These are phyloP conservation scores for Echinometra lucunter DNA, from an alignment of 53 echinoderm and acorn worm species.

Conservation along the genomic window DNA sequence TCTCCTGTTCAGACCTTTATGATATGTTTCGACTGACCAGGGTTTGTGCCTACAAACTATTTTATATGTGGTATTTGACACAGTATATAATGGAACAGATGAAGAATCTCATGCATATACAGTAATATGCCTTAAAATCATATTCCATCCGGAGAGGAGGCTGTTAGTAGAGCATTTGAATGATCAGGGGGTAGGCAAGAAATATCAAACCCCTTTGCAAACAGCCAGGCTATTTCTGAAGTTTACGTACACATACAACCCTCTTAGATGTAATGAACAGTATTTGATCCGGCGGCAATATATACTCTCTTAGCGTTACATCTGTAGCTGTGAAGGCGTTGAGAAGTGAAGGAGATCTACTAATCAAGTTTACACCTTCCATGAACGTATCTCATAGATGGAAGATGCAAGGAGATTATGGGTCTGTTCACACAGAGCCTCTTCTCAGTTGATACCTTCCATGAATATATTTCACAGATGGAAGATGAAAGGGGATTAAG, in stretches of 20 bases:
- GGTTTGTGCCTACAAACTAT: too few relatives aligned
- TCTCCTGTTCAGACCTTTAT: too few relatives aligned
- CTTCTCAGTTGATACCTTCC: conserved; percentile 20
- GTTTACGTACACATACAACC: not conserved
- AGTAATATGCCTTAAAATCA: not conserved
- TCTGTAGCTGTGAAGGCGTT: conserved; percentile 42
- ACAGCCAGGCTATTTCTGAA: not conserved
- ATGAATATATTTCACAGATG: not conserved
- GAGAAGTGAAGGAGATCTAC: conserved; percentile 21
- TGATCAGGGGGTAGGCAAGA: conserved; percentile 5
- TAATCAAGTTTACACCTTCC: conserved; percentile 56
- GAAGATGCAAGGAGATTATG: not conserved
- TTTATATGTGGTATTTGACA: not conserved
- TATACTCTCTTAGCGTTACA: conserved; percentile 30
- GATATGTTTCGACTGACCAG: too few relatives aligned
- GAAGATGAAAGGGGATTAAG: not conserved
- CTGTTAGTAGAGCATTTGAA: not conserved
- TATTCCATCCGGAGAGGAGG: not conserved
- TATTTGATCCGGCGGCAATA: conserved; percentile 23
- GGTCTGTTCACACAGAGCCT: not conserved
- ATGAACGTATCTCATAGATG: not conserved
- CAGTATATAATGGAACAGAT: not conserved
- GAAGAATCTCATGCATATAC: not conserved
- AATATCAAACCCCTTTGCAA: not conserved
- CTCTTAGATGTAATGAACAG: conserved; percentile 5